Conservation (phyloP, 2,888 invertebrate genomes). For the Lysandra bellargus region DNA sequence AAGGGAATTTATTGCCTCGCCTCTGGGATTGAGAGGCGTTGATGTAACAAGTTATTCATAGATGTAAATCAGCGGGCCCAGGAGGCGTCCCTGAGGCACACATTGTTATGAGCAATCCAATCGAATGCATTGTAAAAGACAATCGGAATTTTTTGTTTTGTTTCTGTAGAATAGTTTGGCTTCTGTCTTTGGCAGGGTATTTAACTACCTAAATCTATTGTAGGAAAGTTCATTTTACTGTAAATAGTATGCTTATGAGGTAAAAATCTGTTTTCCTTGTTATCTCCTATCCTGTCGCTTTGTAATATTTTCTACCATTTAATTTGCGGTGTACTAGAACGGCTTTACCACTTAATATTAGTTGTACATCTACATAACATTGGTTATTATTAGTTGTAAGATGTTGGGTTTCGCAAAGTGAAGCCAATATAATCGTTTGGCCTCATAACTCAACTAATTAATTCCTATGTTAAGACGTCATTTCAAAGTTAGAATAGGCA, state of each 20-base stretch:
- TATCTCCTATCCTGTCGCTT: no score
- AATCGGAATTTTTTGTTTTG: neutral
- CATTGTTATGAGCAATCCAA: slow-evolving; percentile 10
- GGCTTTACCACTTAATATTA: no score
- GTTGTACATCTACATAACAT: neutral
- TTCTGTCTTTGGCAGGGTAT: neutral
- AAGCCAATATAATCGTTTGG: neutral
- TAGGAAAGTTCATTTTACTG: neutral
- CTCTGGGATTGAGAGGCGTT: neutral
- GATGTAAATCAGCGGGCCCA: slow-evolving; percentile 22
- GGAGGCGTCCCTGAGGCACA: slow-evolving; percentile 4
- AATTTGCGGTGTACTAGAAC: no score
- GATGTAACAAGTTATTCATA: slow-evolving; percentile 27
- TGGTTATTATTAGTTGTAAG: neutral
- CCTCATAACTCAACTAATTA: neutral
- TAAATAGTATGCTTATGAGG: neutral
- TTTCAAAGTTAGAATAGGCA: no score
- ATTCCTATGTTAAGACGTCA: neutral
- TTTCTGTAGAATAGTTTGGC: neutral
- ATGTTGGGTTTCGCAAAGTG: neutral
- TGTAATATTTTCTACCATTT: no score
- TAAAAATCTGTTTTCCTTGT: no score
- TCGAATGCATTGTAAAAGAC: slow-evolving; percentile 7
- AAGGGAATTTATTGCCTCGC: neutral
- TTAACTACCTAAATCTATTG: neutral